Conservation (phyloP, 2,888 invertebrate genomes). For the Drosophila mimetica region DNA sequence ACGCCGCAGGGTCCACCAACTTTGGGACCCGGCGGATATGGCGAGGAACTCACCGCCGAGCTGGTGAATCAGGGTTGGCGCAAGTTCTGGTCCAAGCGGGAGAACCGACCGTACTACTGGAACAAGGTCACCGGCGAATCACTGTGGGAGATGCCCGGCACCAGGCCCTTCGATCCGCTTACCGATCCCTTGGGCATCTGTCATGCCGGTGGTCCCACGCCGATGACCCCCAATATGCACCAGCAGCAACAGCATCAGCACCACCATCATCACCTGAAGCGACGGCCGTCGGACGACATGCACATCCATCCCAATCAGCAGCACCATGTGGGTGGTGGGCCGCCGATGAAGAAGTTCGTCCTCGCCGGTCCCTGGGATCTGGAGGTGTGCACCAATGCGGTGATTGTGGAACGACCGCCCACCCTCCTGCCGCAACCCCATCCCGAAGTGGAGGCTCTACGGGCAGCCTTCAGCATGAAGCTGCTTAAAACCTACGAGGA, state of each 20-base stretch:
- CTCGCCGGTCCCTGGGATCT: conserved; percentile 97
- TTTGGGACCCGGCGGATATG: conserved; percentile 76
- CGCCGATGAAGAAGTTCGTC: conserved; percentile 93
- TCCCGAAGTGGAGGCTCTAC: conserved; percentile 95
- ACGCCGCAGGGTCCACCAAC: conserved; percentile 83
- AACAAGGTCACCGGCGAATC: conserved; percentile 97
- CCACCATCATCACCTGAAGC: conserved; percentile 80
- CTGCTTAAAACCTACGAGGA: conserved; percentile 96
- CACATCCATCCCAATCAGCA: conserved; percentile 75
- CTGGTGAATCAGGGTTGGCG: conserved; percentile 95
- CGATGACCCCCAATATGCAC: conserved; percentile 74
- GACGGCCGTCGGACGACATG: conserved; percentile 84
- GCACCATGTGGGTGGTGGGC: conserved; percentile 85
- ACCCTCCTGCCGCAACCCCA: conserved; percentile 95
- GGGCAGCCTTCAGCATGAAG: conserved; percentile 93
- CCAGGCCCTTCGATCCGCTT: conserved; percentile 93
- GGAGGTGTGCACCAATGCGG: conserved; percentile 95
- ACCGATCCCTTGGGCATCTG: conserved; percentile 91
- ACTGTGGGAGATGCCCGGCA: conserved; percentile 97
- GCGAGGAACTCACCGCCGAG: conserved; percentile 84
- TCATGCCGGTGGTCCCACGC: conserved; percentile 75
- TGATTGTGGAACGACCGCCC: conserved; percentile 91
- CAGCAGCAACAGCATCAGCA: conserved; percentile 70
- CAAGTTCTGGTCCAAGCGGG: conserved; percentile 97
- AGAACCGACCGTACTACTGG: conserved; percentile 98